Percentiles rank a stretch among this genome's conserved stretches.
Conservation (phyloP, 2,797 vertebrate genomes). For the Sebastolobus alascanus region DNA sequence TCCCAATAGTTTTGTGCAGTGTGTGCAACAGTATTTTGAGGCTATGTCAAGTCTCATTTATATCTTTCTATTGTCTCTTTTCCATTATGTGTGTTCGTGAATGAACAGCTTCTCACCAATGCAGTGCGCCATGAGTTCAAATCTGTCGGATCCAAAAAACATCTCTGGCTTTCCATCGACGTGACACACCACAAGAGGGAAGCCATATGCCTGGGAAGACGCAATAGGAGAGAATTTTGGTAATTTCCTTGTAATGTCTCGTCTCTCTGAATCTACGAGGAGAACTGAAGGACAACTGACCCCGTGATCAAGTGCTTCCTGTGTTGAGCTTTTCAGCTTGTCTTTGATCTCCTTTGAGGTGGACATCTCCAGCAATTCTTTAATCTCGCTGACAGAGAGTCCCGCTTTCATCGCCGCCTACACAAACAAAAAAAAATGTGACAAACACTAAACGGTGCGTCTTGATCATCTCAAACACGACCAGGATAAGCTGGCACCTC, state of each 20-base stretch:
- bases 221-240: not conserved
- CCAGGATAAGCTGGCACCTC: constrained; percentile 66
- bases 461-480: not conserved
- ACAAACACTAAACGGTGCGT: not conserved
- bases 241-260: not conserved
- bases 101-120: constrained; percentile 88
- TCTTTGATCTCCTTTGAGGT: constrained; percentile 87
- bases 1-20: not conserved
- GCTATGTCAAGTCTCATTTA: not conserved
- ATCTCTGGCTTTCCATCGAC: constrained; percentile 83
- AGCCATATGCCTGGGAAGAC: constrained; percentile 89
- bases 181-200: constrained; percentile 90
- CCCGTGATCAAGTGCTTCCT: constrained; percentile 87
- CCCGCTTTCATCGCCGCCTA: constrained; percentile 91
- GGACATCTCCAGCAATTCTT: constrained; percentile 78
- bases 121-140: constrained; percentile 90
- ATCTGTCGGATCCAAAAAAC: constrained; percentile 94
- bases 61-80: not conserved
- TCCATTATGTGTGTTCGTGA: not conserved
- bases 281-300: constrained; percentile 76
- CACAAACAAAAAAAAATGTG: not conserved
- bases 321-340: constrained; percentile 86
- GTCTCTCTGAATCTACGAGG: not conserved
- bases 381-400: constrained; percentile 80
- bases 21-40: not conserved